Evolutionary conservation across 2,888 invertebrate genomes (phyloP).

Genomic region (Baccha elongata): DNA sequence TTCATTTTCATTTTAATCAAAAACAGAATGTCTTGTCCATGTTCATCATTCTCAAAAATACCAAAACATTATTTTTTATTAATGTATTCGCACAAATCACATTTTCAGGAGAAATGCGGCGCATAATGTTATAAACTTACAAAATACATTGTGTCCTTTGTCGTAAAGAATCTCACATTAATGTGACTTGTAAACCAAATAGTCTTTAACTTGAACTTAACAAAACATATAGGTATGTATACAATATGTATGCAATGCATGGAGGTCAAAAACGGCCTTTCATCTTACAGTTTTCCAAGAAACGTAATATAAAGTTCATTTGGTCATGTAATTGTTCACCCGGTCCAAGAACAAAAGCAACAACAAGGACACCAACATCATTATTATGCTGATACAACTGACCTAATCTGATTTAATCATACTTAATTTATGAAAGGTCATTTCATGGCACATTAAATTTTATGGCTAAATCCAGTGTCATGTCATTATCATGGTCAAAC

Average conservation of each 20-base stretch:
- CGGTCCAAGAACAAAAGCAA: background rate
- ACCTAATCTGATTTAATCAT: slow-evolving; percentile 74
- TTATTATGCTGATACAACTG: slow-evolving; percentile 60
- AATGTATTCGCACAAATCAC: slow-evolving; percentile 34
- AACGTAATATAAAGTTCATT: slow-evolving; percentile 48
- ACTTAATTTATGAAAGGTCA: slow-evolving; percentile 74
- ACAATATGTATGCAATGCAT: too few species aligned
- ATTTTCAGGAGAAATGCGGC: slow-evolving; percentile 40
- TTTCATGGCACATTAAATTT: slow-evolving; percentile 72
- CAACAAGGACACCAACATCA: slow-evolving; percentile 48
- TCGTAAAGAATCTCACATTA: slow-evolving; percentile 43
- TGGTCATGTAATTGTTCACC: slow-evolving; percentile 44
- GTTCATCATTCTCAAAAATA: slow-evolving; percentile 11
- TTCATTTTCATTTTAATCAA: slow-evolving; percentile 3
- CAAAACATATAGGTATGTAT: background rate
- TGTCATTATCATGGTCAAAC: slow-evolving; percentile 73
- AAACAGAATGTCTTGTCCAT: background rate
- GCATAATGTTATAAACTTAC: background rate
- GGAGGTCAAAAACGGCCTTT: slow-evolving; percentile 1
- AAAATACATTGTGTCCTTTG: slow-evolving; percentile 30
- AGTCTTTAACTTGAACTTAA: slow-evolving; percentile 10
- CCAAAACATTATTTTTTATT: slow-evolving; percentile 22
- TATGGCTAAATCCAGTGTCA: slow-evolving; percentile 72
- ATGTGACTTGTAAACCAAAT: slow-evolving; percentile 32
- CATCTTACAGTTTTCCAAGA: background rate